Evolutionary conservation across 92 coral and sea anemone genomes (phyloP).

Genomic region (Metridium senile): DNA sequence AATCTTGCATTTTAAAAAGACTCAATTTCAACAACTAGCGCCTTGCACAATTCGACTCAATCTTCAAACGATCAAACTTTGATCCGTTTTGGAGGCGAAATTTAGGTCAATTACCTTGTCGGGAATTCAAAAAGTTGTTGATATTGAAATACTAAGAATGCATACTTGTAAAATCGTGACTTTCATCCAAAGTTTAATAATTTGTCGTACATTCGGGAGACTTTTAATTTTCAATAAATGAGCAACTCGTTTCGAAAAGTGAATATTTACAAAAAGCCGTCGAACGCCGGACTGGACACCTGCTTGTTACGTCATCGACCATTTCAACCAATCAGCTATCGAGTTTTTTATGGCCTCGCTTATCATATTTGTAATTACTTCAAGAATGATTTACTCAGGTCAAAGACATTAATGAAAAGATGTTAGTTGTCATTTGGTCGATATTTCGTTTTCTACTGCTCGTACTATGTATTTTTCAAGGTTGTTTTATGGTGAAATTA

Average conservation of each 20-base stretch:
- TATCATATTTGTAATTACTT: neutral
- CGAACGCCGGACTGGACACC: constrained; percentile 5
- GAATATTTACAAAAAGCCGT: neutral
- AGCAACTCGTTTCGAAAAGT: neutral
- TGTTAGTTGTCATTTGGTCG: neutral
- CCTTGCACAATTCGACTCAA: no score
- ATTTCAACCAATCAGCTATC: constrained; percentile 24
- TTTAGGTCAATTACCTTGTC: no score
- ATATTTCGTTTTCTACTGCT: neutral
- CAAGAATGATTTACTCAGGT: neutral
- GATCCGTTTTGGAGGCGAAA: no score
- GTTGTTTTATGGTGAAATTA: no score
- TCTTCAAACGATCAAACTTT: no score
- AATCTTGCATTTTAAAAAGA: neutral
- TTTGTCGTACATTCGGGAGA: neutral
- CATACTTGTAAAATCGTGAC: neutral
- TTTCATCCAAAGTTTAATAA: neutral
- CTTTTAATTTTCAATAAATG: neutral
- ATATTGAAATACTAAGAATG: no score
- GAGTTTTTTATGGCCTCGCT: constrained; percentile 1
- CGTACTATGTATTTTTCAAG: no score
- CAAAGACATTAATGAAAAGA: neutral
- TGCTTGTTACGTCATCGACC: constrained; percentile 14
- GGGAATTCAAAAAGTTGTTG: no score
- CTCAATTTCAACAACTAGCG: no score